phyloP scores from a whole-genome alignment of 1,140 invertebrate species.

The Drosophila carrolli region DNA sequence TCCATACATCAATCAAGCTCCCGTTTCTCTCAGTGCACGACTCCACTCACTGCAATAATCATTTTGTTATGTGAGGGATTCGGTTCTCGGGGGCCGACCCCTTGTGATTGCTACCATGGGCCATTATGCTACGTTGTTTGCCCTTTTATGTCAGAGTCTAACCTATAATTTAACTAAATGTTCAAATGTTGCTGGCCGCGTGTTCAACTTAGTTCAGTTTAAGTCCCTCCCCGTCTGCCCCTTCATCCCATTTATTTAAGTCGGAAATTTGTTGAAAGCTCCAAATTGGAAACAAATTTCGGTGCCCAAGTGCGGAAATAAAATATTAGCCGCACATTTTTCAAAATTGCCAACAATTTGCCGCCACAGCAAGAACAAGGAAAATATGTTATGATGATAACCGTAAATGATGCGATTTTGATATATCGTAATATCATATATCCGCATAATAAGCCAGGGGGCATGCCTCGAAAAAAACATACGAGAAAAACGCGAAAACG shows the following conservation, averaged over 20 bases:
- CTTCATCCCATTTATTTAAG: constrained; percentile 4
- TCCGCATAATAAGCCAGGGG: constrained; percentile 21
- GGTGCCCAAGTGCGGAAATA: constrained; percentile 74
- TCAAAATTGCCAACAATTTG: constrained; percentile 62
- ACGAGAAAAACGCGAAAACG: neutral
- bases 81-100: constrained; percentile 22
- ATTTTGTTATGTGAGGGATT: constrained; percentile 66
- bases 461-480: neutral
- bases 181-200: constrained; percentile 71
- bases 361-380: constrained; percentile 1
- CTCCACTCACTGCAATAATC: constrained; percentile 70
- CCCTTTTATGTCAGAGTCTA: constrained; percentile 80
- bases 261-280: constrained; percentile 71
- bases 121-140: constrained; percentile 82
- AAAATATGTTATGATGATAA: constrained; percentile 12
- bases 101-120: constrained; percentile 73
- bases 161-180: constrained; percentile 83
- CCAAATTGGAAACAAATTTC: constrained; percentile 75
- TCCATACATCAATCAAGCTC: neutral
- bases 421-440: constrained; percentile 20
- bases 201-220: constrained; percentile 30
- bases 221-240: neutral
- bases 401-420: constrained; percentile 36
- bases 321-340: constrained; percentile 75
- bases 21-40: constrained; percentile 3